Conservation (phyloP, 2,888 invertebrate genomes). For the Gonocerus acuteangulatus region DNA sequence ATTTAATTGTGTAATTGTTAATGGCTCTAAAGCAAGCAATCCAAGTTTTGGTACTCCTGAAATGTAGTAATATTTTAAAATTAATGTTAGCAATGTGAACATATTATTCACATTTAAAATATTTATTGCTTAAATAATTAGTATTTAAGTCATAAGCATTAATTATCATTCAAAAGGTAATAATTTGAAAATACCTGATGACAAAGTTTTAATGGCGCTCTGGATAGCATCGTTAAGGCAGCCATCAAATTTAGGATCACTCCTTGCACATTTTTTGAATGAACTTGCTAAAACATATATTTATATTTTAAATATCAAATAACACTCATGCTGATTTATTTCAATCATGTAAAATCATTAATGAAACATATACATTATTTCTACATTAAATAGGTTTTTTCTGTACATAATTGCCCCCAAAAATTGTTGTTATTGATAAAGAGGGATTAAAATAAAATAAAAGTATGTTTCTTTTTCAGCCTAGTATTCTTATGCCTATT, state of each 20-base stretch:
- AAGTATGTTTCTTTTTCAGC: no score
- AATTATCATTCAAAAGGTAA: no score
- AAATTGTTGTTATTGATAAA: no score
- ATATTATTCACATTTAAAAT: background rate
- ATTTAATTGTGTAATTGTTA: constrained; percentile 27
- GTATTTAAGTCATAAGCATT: no score
- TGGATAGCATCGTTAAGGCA: constrained; percentile 28
- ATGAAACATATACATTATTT: no score
- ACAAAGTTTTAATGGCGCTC: constrained; percentile 25
- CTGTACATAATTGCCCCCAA: no score
- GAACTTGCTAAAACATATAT: constrained; percentile 24
- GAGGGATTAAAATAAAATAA: no score
- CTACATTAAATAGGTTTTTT: no score
- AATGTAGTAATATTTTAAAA: background rate
- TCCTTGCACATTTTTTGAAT: constrained; percentile 29
- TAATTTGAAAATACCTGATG: constrained; percentile 17
- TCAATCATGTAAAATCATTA: background rate
- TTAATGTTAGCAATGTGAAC: constrained; percentile 1
- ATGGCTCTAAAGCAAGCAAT: constrained; percentile 29
- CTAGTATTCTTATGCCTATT: no score
- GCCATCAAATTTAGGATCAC: constrained; percentile 27
- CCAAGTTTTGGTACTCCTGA: constrained; percentile 28
- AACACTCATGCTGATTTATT: background rate
- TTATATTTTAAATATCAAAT: background rate
- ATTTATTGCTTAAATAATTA: background rate